These are phyloP conservation scores for Stichopus chloronotus DNA, from an alignment of 35 echinoderm and acorn worm species.

Conservation along the genomic window DNA sequence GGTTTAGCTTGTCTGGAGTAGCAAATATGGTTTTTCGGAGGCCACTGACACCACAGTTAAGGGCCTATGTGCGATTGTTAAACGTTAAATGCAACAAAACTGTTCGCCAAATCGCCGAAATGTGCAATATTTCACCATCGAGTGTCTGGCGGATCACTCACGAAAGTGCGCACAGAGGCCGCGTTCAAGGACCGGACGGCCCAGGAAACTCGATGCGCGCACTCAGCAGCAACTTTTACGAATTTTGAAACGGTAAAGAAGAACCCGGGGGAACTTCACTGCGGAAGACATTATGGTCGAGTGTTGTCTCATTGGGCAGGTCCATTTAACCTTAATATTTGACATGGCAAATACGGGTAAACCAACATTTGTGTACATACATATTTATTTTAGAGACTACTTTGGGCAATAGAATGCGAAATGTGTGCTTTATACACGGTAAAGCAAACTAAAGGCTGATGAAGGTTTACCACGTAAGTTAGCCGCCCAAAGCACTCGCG, in stretches of 20 bases:
- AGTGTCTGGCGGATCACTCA: conserved; percentile 1
- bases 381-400: too few relatives aligned
- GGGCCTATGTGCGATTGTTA: conserved; percentile 2
- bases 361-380: too few relatives aligned
- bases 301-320: not conserved
- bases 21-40: conserved; percentile 23
- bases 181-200: not conserved
- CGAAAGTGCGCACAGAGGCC: not conserved
- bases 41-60: not conserved
- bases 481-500: too few relatives aligned
- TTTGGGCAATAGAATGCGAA: too few relatives aligned
- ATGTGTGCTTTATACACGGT: too few relatives aligned
- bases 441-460: too few relatives aligned
- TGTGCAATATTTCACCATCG: not conserved
- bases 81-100: not conserved
- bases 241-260: not conserved
- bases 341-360: not conserved
- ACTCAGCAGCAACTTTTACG: not conserved
- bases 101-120: conserved; percentile 16
- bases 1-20: not conserved
- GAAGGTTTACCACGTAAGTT: too few relatives aligned
- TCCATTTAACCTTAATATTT: not conserved
- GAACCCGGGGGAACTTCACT: not conserved
- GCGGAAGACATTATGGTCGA: not conserved
- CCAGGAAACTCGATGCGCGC: not conserved